Evolutionary conservation across 2,797 vertebrate genomes (phyloP), one percentile per base, ranked within the genome.

Genomic region (Chlorospingus semifuscus): DNA sequence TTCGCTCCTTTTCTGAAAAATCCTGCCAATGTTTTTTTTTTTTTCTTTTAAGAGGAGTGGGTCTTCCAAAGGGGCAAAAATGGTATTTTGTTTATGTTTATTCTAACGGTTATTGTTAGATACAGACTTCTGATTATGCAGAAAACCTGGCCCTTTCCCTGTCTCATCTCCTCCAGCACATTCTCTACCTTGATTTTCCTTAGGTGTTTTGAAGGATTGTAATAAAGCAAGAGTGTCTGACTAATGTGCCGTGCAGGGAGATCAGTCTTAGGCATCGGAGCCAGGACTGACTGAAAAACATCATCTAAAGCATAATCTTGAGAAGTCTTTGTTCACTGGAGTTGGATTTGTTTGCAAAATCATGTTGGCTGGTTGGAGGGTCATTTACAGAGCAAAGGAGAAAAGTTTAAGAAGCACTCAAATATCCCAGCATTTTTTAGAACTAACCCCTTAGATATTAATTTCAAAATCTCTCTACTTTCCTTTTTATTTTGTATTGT

Each of bases 301-400:
- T 57, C 29, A 66, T 86, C 55, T 60, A 56, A 90, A 89, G 59
- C 39, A n/a, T 59, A 41, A 86, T 94, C 50, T 72, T 44, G 85
- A 74, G 69, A 88, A 76, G 46, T 47, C 17, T 36, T 34, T 32
- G 36, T 85, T 70, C 0, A 0, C 74, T 88, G 85, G 80, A 84
- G 42, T 57, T 76, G 65, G 72, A 84, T 66, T 82, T 59, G 29
- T 93, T 96, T 94, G 79, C 65, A 90, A 82, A 84, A 90, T 72
- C 22, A 5, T 1, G 0, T 82, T 80, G 56, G 37, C 75, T 77
- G 26, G 8, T 91, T 90, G 75, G 49, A 93, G 70, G 59, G 60
- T 90, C 83, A 76, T 90, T 87, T 76, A 76, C 44, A 90, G 92
- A 94, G 91, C 74, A 90, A 95, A 95, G 83, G 83, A 95, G 66